These are phyloP conservation scores for Hapalemur alaotrensis DNA, from an alignment of 2,797 vertebrate genomes.

Conservation along the genomic window DNA sequence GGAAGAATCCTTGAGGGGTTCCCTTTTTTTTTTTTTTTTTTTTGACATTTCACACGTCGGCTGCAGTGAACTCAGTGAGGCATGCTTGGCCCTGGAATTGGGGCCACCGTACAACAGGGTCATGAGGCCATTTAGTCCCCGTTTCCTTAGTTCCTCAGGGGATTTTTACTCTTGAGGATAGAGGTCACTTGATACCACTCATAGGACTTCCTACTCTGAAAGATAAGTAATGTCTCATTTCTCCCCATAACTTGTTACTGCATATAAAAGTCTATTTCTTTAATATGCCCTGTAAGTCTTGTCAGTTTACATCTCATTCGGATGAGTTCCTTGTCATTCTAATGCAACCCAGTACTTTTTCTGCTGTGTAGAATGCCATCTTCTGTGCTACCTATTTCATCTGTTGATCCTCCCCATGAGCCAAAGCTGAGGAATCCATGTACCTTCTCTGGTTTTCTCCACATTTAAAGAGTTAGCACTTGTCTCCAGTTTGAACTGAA, in stretches of 20 bases:
- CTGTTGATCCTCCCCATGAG: not conserved
- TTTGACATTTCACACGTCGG: not conserved
- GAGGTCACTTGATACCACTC: not conserved
- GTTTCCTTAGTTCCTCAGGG: not conserved
- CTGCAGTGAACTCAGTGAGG: not conserved
- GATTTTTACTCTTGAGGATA: not conserved
- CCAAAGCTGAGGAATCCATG: not conserved
- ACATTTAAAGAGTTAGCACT: not conserved
- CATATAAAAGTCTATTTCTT: not conserved
- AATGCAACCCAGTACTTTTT: not conserved
- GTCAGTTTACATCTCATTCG: not conserved
- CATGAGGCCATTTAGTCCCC: not conserved
- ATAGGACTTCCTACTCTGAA: not conserved
- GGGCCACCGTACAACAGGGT: not conserved
- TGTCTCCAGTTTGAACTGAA: not conserved
- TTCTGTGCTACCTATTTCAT: not conserved
- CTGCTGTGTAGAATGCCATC: not conserved
- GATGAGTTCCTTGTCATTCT: not conserved
- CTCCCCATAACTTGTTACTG: not conserved
- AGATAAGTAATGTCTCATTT: not conserved
- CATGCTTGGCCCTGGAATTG: not conserved
- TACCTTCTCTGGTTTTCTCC: slow-evolving; percentile 4
- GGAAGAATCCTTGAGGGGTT: not conserved
- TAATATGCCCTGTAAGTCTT: not conserved
- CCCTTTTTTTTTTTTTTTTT: not conserved